Base-by-base conservation (phyloP, 2,888 invertebrate genomes). In the Lasioglossum lativentre region DNA sequence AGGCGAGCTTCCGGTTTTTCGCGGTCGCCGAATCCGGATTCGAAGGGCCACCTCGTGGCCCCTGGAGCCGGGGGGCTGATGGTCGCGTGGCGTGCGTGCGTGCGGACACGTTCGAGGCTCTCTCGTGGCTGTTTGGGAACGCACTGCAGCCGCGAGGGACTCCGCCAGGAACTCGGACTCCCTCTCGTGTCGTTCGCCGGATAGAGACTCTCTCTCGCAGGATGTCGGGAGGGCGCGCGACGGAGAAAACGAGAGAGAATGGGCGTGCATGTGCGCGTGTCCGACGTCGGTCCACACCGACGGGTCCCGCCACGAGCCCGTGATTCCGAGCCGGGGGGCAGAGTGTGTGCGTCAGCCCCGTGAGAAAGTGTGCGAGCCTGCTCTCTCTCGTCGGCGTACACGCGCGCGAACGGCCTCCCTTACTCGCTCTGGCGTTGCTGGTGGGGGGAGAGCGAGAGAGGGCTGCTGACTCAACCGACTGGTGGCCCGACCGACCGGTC, bases 401-500 rank as follows among this genome's bases (percentile, higher is more conserved):
- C 66, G 77, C 52, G 79, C 30, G 71, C 59, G 71, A 38, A 34
- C n/a, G 23, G 52, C n/a, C 52, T 52, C 23, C 10, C 52, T 52
- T 10, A 0, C 42, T 14, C 42, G 12, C 42, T 42, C 42, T 42
- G 23, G 23, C 23, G 52, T n/a, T 10, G 23, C n/a, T 52, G 52
- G 52, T 52, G 52, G 6, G 34, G 66, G 30, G 19, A 66, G 66
- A 34, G 30, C 84, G 82, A 87, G 88, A 87, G 86, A 86, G 86
- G 78, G 88, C 86, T 82, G 82, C 81, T 89, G 90, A 92, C 92
- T 91, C 91, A 73, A 91, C 91, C 91, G 92, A 93, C 93, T 93
- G 92, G 91, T 91, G 90, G 90, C 90, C 90, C 90, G 92, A 91
- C 89, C 89, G 91, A 91, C 88, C 90, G 88, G 85, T 89, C 87